Conservation (phyloP, 2,888 invertebrate species). For the Meghimatium bilineatum region DNA sequence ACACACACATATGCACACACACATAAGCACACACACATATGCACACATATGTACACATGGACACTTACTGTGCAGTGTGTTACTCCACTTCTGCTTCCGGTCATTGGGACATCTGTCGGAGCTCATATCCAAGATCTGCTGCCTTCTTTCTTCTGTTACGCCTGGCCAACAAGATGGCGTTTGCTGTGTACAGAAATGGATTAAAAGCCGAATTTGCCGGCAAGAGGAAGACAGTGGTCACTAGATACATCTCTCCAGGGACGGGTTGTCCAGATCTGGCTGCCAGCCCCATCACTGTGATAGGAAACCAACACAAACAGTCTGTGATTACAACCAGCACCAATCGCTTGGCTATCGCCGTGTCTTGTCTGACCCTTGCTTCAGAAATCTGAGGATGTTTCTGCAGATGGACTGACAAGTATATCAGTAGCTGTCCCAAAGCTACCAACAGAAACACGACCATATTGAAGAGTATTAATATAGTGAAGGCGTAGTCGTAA, state of each 20-base stretch:
- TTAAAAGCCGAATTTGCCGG: conserved; percentile 80
- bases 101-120: conserved; percentile 19
- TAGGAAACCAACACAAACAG: conserved; percentile 50
- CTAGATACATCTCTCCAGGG: conserved; percentile 48
- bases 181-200: conserved; percentile 67
- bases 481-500: conserved; percentile 46
- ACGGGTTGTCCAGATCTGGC: conserved; percentile 43
- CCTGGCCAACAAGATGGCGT: conserved; percentile 45
- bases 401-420: conserved; percentile 45
- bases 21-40: not conserved
- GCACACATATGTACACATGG: not conserved
- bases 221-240: conserved; percentile 76
- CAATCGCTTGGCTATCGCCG: conserved; percentile 45
- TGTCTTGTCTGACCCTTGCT: conserved; percentile 31
- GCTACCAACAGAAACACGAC: conserved; percentile 45
- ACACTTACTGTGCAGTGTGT: not conserved
- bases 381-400: conserved; percentile 32
- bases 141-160: conserved; percentile 24
- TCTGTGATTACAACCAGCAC: conserved; percentile 46
- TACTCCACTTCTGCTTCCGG: not conserved
- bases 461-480: conserved; percentile 49
- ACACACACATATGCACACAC: not conserved
- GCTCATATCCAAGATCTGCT: not conserved
- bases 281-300: conserved; percentile 49
- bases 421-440: conserved; percentile 47